Evolutionary conservation across 2,797 vertebrate genomes (phyloP), one percentile per base, ranked within the genome.

Genomic region (Poeciliopsis paucimaculata): DNA sequence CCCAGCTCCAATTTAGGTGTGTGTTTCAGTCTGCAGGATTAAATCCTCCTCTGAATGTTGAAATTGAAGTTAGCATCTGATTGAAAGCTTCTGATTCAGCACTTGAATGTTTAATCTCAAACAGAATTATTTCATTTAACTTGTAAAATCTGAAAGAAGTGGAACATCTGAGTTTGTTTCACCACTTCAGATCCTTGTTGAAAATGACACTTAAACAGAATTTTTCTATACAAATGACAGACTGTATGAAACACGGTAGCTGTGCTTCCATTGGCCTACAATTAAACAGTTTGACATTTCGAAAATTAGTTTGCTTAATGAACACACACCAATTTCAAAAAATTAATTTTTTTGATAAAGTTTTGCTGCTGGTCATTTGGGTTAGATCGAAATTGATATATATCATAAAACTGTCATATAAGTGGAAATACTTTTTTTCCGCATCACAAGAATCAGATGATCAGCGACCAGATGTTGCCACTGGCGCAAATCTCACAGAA

Each of bases 1-100:
- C 95, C 26, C 90, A 84, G 16, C 72, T 98, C 12, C 80, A 88
- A 43, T 91, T 98, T 81, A 96, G 96, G 97, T 97, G 31, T 84
- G 88, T 79, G n/a, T 20, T 46, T 75, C 1, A 11, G 3, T 47
- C 18, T 55, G 51, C 18, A 41, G 36, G 18, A 66, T 20, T 3
- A 66, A 36, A 66, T 66, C 36, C 62, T 16, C 31, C 18, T 5
- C 2, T 66, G 62, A 66, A 23, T 3, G 8, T 36, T 16, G 34
- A 66, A 18, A 20, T 8, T 66, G 31, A 66, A 36, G 34, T 39
- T 4, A 20, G 62, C 5, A 43, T 70, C 39, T 41, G 66, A 70
- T 41, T 66, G 7, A 26, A 1, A 70, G 66, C 39, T 43, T 43
- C 39, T 7, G 23, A 70, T 23, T 39, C 23, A 20, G 23, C 39